These are phyloP conservation scores for Meghimatium bilineatum DNA, from an alignment of 2,888 invertebrate genomes.

Conservation along the genomic window DNA sequence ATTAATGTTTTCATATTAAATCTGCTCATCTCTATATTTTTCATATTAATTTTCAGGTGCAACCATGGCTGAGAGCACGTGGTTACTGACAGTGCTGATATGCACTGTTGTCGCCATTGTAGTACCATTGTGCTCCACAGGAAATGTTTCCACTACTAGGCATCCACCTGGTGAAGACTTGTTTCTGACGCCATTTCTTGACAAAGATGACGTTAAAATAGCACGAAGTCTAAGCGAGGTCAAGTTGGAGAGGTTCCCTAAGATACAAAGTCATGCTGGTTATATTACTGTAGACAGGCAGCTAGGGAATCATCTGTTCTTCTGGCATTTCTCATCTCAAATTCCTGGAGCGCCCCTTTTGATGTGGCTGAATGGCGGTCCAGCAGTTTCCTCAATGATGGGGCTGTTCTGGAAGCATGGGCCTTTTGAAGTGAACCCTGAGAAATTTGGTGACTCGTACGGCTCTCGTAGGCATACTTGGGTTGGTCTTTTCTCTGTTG, in stretches of 20 bases:
- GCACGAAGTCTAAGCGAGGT: conserved; percentile 34
- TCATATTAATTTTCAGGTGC: neutral
- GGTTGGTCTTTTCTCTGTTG: conserved; percentile 46
- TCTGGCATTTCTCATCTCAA: conserved; percentile 91
- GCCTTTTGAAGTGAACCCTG: conserved; percentile 19
- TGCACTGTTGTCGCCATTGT: neutral
- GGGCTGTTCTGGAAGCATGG: conserved; percentile 49
- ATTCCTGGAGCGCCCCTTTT: conserved; percentile 71
- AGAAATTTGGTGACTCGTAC: conserved; percentile 18
- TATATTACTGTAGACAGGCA: conserved; percentile 89
- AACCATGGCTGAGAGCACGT: neutral
- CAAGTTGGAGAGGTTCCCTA: neutral
- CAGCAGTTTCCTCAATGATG: conserved; percentile 68
- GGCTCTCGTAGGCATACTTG: conserved; percentile 25
- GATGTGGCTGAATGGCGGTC: conserved; percentile 78
- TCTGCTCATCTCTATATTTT: too few relatives aligned
- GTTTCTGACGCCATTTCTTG: conserved; percentile 28
- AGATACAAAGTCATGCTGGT: conserved; percentile 82
- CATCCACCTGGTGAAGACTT: neutral
- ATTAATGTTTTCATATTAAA: too few relatives aligned
- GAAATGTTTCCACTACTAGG: neutral
- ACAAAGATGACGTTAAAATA: neutral
- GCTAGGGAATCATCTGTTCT: conserved; percentile 89
- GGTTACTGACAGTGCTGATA: conserved; percentile 1
- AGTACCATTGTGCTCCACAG: neutral